Evolutionary conservation across 2,797 vertebrate species (phyloP).

Genomic region (Garrulus glandarius): DNA sequence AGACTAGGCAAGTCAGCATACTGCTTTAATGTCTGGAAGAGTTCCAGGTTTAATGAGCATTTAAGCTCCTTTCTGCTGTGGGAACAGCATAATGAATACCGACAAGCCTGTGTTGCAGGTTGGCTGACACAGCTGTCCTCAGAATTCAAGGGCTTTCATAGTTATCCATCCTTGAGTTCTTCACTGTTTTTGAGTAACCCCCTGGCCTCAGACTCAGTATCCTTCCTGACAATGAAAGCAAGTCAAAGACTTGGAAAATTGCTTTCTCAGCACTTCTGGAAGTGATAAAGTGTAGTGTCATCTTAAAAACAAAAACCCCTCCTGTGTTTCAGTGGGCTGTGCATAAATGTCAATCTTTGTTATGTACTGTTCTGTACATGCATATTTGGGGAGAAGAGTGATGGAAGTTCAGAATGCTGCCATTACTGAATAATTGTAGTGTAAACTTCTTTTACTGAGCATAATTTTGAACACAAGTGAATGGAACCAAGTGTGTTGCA

Average conservation of each 20-base stretch:
- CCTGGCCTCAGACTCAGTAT: not conserved
- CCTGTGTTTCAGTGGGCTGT: not conserved
- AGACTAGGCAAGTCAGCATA: not conserved
- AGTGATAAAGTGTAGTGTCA: constrained; percentile 18
- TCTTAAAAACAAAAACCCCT: not conserved
- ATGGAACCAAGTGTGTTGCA: not conserved
- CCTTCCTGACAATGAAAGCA: not conserved
- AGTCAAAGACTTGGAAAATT: constrained; percentile 24
- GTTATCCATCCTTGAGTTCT: not conserved
- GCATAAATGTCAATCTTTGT: constrained; percentile 15
- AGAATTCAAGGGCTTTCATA: constrained; percentile 1
- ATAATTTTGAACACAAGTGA: not conserved
- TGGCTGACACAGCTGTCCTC: constrained; percentile 32
- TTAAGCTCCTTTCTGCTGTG: constrained; percentile 36
- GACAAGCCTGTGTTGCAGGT: constrained; percentile 24
- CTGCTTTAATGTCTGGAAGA: constrained; percentile 1
- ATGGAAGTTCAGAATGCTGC: not conserved
- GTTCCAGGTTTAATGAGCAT: constrained; percentile 21
- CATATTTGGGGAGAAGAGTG: not conserved
- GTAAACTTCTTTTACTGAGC: not conserved
- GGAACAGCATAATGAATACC: constrained; percentile 3
- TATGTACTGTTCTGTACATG: not conserved
- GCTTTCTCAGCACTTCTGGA: constrained; percentile 15
- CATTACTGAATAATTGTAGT: not conserved
- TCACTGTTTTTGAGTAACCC: not conserved